phyloP scores from a whole-genome alignment of 2,888 invertebrate genomes.

The Marronus borbonicus region DNA sequence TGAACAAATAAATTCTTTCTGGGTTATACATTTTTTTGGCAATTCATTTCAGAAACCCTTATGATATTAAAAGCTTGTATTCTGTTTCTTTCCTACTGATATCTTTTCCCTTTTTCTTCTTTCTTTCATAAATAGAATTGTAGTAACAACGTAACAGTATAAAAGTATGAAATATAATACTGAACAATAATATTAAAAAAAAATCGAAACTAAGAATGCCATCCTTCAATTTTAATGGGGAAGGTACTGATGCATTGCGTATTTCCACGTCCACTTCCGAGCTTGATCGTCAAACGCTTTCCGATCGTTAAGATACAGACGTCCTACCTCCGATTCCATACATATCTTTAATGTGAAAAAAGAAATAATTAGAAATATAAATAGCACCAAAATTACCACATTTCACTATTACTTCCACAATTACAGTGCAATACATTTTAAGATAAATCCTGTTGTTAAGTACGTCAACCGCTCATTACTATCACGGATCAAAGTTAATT shows the following conservation, averaged over 20 bases:
- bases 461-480: no score
- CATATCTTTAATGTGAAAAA: conserved; percentile 75
- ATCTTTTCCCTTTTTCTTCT: conserved; percentile 24
- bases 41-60: neutral
- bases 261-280: conserved; percentile 91
- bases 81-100: neutral
- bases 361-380: conserved; percentile 14
- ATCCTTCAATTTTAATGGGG: conserved; percentile 52
- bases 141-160: conserved; percentile 37
- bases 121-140: conserved; percentile 44
- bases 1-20: no score
- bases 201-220: conserved; percentile 7
- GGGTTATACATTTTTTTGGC: no score
- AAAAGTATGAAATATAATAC: conserved; percentile 46
- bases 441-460: no score
- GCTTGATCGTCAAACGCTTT: conserved; percentile 86
- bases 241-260: conserved; percentile 83
- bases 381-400: no score
- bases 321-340: conserved; percentile 90
- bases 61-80: conserved; percentile 35
- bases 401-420: no score
- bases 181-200: conserved; percentile 26
- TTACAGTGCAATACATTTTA: no score
- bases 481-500: no score
- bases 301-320: conserved; percentile 83